Conservation (phyloP, 2,888 invertebrate genomes). For the Diaprepes abbreviatus region DNA sequence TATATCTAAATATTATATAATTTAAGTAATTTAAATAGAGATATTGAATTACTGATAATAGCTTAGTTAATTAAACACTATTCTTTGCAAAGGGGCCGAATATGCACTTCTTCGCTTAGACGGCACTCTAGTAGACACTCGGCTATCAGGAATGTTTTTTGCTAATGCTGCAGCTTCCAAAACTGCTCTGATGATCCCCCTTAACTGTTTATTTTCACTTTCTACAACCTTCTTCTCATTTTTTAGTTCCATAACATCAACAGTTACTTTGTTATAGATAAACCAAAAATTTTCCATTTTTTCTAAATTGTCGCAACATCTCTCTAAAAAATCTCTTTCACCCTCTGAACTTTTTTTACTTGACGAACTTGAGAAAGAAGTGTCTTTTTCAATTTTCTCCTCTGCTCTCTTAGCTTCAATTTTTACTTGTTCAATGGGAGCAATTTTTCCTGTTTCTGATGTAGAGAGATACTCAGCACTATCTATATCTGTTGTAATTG, state of each 20-base stretch:
- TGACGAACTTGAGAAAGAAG: too few relatives aligned
- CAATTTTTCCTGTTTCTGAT: conserved; percentile 21
- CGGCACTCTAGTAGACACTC: conserved; percentile 53
- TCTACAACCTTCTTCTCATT: conserved; percentile 66
- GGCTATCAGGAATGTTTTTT: conserved; percentile 52
- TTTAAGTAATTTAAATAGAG: too few relatives aligned
- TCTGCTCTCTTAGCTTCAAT: conserved; percentile 35
- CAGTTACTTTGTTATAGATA: conserved; percentile 68
- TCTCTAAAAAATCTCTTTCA: conserved; percentile 40
- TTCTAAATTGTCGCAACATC: conserved; percentile 56
- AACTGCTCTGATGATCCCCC: conserved; percentile 62
- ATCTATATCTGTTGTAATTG: neutral
- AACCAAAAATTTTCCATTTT: conserved; percentile 71
- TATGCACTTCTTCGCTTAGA: conserved; percentile 53
- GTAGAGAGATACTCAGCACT: neutral
- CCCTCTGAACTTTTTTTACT: neutral
- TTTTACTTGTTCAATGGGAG: conserved; percentile 38
- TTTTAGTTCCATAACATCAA: conserved; percentile 64
- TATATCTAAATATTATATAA: too few relatives aligned
- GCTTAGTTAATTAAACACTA: conserved; percentile 37
- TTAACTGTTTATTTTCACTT: conserved; percentile 68
- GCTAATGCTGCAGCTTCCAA: conserved; percentile 62
- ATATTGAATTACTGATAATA: too few relatives aligned
- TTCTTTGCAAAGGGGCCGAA: conserved; percentile 54
- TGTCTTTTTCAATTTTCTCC: neutral